Percentiles rank a stretch among this genome's conserved stretches.
Conservation (phyloP, 2,797 vertebrate species). For the Premnoplex brunnescens region DNA sequence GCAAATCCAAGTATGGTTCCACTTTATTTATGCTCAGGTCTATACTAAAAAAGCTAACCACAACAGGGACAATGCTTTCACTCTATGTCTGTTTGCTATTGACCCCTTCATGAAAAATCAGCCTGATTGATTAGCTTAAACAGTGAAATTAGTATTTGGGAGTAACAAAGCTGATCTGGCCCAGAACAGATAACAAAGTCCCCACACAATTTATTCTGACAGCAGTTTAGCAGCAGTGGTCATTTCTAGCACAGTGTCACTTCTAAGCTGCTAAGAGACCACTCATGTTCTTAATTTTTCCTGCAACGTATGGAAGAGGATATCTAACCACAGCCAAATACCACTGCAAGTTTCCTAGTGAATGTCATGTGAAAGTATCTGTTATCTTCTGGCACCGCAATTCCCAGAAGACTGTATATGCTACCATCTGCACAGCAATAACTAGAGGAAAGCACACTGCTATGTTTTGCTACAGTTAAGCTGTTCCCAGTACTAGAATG, state of each 20-base stretch:
- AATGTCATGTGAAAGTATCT: slow-evolving; percentile 40
- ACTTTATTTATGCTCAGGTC: neutral
- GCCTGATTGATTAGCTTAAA: neutral
- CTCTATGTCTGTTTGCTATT: neutral
- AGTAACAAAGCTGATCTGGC: neutral
- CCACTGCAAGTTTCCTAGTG: slow-evolving; percentile 10
- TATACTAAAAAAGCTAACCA: neutral
- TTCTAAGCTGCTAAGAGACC: neutral
- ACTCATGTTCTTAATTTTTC: neutral
- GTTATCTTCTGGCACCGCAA: slow-evolving; percentile 12
- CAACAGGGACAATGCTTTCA: neutral
- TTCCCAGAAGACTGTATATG: slow-evolving; percentile 4
- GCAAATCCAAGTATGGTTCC: neutral
- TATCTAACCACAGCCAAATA: neutral
- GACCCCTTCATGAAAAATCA: neutral
- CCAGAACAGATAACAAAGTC: neutral
- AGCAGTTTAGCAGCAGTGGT: neutral
- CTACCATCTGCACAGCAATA: slow-evolving; percentile 28
- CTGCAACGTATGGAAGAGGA: neutral
- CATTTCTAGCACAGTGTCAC: neutral
- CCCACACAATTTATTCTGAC: neutral
- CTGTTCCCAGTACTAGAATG: slow-evolving; percentile 9
- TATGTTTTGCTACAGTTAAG: slow-evolving; percentile 23
- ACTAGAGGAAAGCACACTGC: neutral
- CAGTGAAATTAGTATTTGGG: neutral